Base-by-base conservation (phyloP, 2,888 invertebrate species). In the Salticus scenicus region DNA sequence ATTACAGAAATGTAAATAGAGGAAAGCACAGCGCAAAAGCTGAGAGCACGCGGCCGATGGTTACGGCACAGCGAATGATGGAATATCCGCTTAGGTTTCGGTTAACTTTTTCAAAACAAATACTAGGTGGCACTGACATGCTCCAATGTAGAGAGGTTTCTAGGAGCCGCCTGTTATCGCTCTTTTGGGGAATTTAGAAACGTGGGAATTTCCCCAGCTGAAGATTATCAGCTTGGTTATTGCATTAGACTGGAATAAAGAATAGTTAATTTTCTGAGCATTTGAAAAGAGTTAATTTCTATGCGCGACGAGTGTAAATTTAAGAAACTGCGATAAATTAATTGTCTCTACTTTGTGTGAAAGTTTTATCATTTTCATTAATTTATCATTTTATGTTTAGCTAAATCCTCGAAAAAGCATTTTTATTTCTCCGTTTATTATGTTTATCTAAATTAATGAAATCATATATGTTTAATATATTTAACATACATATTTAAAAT, bases 31-130 rank as follows among this genome's bases (percentile, higher is more conserved):
- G 17, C 7, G 47, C 7, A 47, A 57, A 20, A 1, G 24, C 57
- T 24, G 24, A n/a, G n/a, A 4, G 5, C 24, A 57, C 57, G 24
- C 57, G 57, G 17, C 14, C 24, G 20, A 17, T 7, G 20, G 4
- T 57, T 57, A 24, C 57, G 5, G 47, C 2, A 7, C 57, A 7
- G 20, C 57, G 57, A 57, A 57, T 57, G 57, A 57, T 2, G 57
- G 17, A 17, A 57, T 33, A 8, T 33, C 27, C 63, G 81, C 69
- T 74, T 81, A 75, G 81, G 81, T 81, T 81, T 81, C 81, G 81
- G 81, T 81, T 81, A 28, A 75, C 74, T 74, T 81, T 81, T 63
- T 41, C 28, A 24, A 57, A 74, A 74, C 81, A 41, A 28, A 20
- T 51, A 63, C 69, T 66, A 70, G 81, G 63, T 75, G 75, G 74